Base-by-base conservation (phyloP, 1,140 invertebrate species). In the Drosophila lini region DNA sequence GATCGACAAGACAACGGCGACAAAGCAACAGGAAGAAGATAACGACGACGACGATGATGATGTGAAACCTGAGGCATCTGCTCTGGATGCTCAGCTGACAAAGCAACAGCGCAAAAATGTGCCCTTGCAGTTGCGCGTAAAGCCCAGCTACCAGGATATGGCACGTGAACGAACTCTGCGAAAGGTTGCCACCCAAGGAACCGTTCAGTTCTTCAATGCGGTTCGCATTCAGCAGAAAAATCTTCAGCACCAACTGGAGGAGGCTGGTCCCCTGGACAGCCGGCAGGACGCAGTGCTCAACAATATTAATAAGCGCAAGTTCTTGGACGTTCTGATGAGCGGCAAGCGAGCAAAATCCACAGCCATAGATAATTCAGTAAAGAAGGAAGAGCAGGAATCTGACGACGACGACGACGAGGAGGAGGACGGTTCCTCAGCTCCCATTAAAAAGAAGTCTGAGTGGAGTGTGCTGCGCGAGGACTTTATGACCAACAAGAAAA, bases 161-260 rank as follows among this genome's bases (percentile, higher is more conserved):
- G 95, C 96, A 45, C 94, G 94, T 73, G 97, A 98, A 93, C 95
- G 94, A 78, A 93, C 94, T 47, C 92, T 98, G 57, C 93, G 95
- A 34, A 97, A 96, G 94, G 97, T 98, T 78, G 97, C 97, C 16
- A 98, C 97, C 62, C 97, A 96, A 91, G 97, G 97, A 88, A 97
- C 98, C 5, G 97, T 98, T 1, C 97, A 98, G 91, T 93, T 98
- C 74, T 98, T 98, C 78, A 98, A 98, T 94, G 96, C 97, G 25
- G 97, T 98, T 1, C 94, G 94, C 86, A 94, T 96, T 77, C 97
- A 98, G 92, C 97, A 98, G 92, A 96, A 95, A 91, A 94, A 95
- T 55, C 93, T 98, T 53, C 94, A 96, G 55, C 94, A 94, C 56
- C 95, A 97, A 92, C 91, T 98, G 67, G 93, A 94, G 44, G 93